Base-by-base conservation (phyloP, 2,888 invertebrate species). In the Leptogaster cylindrica region DNA sequence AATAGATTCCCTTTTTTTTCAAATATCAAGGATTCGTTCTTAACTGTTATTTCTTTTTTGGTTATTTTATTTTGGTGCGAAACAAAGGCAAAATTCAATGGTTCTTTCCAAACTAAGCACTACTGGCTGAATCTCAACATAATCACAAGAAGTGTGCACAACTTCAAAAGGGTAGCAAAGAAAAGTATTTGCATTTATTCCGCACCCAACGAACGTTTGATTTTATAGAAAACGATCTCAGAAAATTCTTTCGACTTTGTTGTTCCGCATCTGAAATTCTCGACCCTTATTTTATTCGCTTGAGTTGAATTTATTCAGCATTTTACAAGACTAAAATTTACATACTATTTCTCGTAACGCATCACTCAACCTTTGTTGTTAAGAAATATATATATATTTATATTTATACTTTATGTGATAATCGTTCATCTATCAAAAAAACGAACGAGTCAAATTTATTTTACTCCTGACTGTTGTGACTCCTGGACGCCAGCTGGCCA, bases 371-470 rank as follows among this genome's bases (percentile, higher is more conserved):
- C 33, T 31, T 52, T 52, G 52, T 52, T 52, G 52, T 33, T 18
- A 33, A 52, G 31, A 52, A 33, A 31, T 52, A 33, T 52, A n/a
- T n/a, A n/a, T n/a, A n/a, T n/a, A n/a, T n/a, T n/a, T n/a, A n/a
- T n/a, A n/a, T n/a, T n/a, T n/a, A n/a, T n/a, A n/a, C n/a, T 52
- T 31, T 31, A 52, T 52, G 52, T 33, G 52, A 52, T 52, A 52
- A 52, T 52, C 52, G 52, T 52, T 52, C 52, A 52, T 33, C 52
- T 52, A 52, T 52, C 52, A 33, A 18, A 31, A 16, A 31, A 52
- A 31, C 52, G 18, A 33, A 20, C 33, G 20, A 12, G 52, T n/a
- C n/a, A n/a, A n/a, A n/a, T n/a, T n/a, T n/a, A n/a, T n/a, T n/a
- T n/a, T n/a, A n/a, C n/a, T n/a, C n/a, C n/a, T n/a, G n/a, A n/a